Percentiles rank a stretch among this genome's conserved stretches.
phyloP scores from a whole-genome alignment of 2,797 vertebrate genomes.

The Rhabdophis nuchalis region DNA sequence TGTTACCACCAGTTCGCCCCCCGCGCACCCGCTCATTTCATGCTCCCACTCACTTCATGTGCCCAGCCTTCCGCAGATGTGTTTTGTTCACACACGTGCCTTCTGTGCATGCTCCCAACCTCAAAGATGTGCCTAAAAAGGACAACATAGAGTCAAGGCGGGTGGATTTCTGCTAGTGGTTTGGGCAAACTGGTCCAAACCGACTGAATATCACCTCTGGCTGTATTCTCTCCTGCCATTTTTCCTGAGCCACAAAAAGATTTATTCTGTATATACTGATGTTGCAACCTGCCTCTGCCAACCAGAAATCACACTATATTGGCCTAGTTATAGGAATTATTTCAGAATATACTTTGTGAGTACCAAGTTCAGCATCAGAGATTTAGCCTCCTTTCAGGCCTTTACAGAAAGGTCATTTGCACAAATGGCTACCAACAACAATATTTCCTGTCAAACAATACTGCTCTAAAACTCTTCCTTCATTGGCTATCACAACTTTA shows the following conservation, averaged over 20 bases:
- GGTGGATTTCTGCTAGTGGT: no score
- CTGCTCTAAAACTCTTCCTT: not conserved
- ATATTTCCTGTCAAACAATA: not conserved
- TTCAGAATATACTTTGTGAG: not conserved
- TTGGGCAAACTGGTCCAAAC: no score
- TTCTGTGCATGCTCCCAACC: no score
- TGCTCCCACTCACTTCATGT: no score
- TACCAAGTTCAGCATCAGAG: not conserved
- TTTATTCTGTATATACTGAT: not conserved
- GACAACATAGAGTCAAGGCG: no score
- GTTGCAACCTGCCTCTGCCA: not conserved
- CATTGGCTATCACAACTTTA: not conserved
- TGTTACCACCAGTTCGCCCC: no score
- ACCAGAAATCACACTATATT: not conserved
- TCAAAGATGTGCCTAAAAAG: no score
- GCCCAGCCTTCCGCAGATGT: no score
- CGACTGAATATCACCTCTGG: no score
- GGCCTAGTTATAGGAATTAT: not conserved
- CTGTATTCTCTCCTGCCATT: not conserved
- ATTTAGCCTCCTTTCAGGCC: not conserved
- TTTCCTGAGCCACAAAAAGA: not conserved
- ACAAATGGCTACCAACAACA: not conserved
- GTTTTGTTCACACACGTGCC: no score
- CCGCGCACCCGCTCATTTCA: no score
- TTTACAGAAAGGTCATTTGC: not conserved